Evolutionary conservation across 2,113 vertebrate genomes (phyloP), one percentile per base, ranked within the genome.

Genomic region (Menura novaehollandiae): DNA sequence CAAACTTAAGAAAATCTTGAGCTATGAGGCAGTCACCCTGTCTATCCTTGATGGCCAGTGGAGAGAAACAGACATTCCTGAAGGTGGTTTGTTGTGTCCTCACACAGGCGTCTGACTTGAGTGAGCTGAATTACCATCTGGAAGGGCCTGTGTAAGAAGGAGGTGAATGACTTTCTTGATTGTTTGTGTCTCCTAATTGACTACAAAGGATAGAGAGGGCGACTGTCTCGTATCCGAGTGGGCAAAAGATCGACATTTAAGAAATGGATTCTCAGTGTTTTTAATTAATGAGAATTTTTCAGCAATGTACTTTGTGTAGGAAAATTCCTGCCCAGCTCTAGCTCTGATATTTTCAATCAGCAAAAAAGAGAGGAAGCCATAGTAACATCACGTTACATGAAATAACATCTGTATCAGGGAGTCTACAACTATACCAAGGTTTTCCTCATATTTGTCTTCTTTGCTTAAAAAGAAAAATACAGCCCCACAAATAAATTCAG

Each of bases 161-260:
- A 68, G 14, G 12, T 44, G 53, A 80, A 80, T 64, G 19, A 47
- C 32, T 60, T 85, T 56, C 73, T 55, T 51, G 8, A 64, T 64
- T 1, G 0, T 72, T 87, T 81, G 44, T 75, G 52, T 51, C 77
- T 94, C 84, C 35, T 84, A 37, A 11, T 4, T 75, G 64, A 67
- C 39, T 64, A 6, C 10, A 56, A 93, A 88, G 37, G 22, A 9
- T 52, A 60, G 24, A 78, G 33, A 74, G 30, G 26, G 56, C 41
- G 33, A 43, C 24, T 3, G 1, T n/a, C 71, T 79, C 2, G 0
- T 49, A 37, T 24, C 13, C 2, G 10, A 44, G 19, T 18, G 30
- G 43, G n/a, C 11, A 53, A n/a, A 89, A 58, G 17, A 55, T 26
- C 72, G 26, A 23, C 8, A 43, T 19, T 44, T 46, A 84, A 84